Evolutionary conservation across 2,797 vertebrate genomes (phyloP).

Genomic region (Poeciliopsis presidionis): DNA sequence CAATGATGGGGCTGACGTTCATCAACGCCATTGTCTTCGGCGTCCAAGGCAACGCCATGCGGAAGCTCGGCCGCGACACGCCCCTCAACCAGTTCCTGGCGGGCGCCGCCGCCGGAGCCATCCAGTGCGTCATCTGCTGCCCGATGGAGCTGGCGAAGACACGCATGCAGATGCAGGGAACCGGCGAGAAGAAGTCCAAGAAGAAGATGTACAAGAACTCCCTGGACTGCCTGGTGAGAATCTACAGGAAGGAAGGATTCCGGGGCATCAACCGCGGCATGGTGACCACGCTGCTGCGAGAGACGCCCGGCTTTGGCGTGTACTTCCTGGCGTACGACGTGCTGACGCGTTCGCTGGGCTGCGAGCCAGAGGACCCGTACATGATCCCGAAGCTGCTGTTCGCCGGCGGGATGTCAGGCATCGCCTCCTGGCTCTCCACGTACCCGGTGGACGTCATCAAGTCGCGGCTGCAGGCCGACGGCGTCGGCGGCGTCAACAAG

Average conservation of each 20-base stretch:
- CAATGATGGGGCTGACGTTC: slow-evolving; percentile 98
- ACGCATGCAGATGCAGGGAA: slow-evolving; percentile 97
- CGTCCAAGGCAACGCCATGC: slow-evolving; percentile 93
- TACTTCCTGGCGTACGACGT: slow-evolving; percentile 94
- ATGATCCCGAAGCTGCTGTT: slow-evolving; percentile 95
- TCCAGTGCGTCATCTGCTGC: slow-evolving; percentile 96
- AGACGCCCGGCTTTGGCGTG: slow-evolving; percentile 95
- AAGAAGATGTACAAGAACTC: slow-evolving; percentile 93
- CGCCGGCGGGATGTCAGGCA: slow-evolving; percentile 93
- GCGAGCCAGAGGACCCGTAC: slow-evolving; percentile 89
- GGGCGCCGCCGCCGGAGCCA: slow-evolving; percentile 90
- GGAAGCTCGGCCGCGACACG: slow-evolving; percentile 88
- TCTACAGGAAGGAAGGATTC: slow-evolving; percentile 91
- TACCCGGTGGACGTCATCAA: slow-evolving; percentile 98
- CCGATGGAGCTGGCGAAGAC: slow-evolving; percentile 99
- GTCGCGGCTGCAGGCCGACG: slow-evolving; percentile 95
- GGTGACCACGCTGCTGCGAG: slow-evolving; percentile 91
- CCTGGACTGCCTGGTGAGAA: slow-evolving; percentile 93
- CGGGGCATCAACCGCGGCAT: slow-evolving; percentile 93
- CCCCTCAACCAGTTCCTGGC: slow-evolving; percentile 96
- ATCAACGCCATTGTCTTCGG: slow-evolving; percentile 98
- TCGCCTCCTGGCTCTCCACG: slow-evolving; percentile 94
- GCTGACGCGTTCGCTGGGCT: slow-evolving; percentile 89
- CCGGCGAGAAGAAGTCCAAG: slow-evolving; percentile 88
- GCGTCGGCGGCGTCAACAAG: slow-evolving; percentile 84